Percentiles rank a stretch among this genome's conserved stretches.
These are phyloP conservation scores for Teinopalpus imperialis DNA, from an alignment of 2,888 invertebrate species.

Conservation along the genomic window DNA sequence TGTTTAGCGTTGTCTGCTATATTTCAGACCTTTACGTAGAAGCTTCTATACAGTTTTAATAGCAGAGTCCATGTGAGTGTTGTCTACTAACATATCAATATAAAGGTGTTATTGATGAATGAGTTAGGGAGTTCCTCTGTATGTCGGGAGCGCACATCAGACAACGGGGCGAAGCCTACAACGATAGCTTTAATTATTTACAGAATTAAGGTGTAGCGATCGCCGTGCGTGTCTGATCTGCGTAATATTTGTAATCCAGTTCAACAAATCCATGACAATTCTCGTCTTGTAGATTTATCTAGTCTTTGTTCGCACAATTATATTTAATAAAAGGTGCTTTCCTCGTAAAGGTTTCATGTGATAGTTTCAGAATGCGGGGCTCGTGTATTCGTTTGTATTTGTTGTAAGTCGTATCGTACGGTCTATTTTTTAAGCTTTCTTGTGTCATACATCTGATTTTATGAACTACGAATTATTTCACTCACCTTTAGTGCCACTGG, in stretches of 20 bases:
- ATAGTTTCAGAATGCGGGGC: slow-evolving; percentile 57
- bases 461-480: slow-evolving; percentile 53
- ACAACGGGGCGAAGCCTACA: slow-evolving; percentile 46
- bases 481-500: slow-evolving; percentile 76
- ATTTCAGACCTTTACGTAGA: slow-evolving; percentile 23
- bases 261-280: slow-evolving; percentile 61
- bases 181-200: slow-evolving; percentile 65
- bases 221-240: slow-evolving; percentile 33
- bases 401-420: slow-evolving; percentile 48
- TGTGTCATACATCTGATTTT: slow-evolving; percentile 72
- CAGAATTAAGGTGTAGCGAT: slow-evolving; percentile 39
- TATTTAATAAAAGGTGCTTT: slow-evolving; percentile 70
- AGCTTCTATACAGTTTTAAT: slow-evolving; percentile 23
- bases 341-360: slow-evolving; percentile 69
- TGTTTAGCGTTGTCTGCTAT: slow-evolving; percentile 19
- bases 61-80: slow-evolving; percentile 7
- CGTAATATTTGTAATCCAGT: slow-evolving; percentile 30
- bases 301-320: slow-evolving; percentile 77
- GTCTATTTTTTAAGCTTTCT: slow-evolving; percentile 59
- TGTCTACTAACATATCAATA: slow-evolving; percentile 43
- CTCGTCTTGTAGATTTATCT: slow-evolving; percentile 64
- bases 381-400: slow-evolving; percentile 52
- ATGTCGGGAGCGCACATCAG: slow-evolving; percentile 22
- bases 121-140: slow-evolving; percentile 8
- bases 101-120: slow-evolving; percentile 20